These are phyloP conservation scores for Drosophila fulvimacula DNA, from an alignment of 2,888 invertebrate genomes.

Conservation along the genomic window DNA sequence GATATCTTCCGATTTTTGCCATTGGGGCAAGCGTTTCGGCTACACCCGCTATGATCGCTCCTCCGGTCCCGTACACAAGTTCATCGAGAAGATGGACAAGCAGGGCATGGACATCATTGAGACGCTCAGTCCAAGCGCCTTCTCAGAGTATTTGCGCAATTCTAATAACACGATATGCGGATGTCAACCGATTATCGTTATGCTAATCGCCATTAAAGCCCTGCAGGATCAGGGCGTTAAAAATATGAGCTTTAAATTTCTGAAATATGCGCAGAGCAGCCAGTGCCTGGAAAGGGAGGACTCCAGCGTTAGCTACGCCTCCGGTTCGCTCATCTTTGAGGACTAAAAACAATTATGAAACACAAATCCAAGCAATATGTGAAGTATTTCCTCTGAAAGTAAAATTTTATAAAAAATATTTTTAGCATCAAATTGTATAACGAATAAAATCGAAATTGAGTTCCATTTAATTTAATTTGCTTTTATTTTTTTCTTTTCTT, in stretches of 20 bases:
- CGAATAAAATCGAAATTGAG: conserved; percentile 43
- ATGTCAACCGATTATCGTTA: conserved; percentile 98
- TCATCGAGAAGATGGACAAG: conserved; percentile 96
- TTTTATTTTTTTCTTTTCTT: conserved; percentile 56
- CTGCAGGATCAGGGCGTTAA: conserved; percentile 87
- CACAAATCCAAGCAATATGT: background rate
- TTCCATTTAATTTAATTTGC: conserved; percentile 70
- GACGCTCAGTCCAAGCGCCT: conserved; percentile 93
- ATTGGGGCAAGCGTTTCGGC: conserved; percentile 97
- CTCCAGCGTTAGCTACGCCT: conserved; percentile 99
- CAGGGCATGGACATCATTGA: conserved; percentile 99
- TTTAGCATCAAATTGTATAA: conserved; percentile 64
- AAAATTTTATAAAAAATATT: conserved; percentile 33
- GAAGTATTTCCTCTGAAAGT: conserved; percentile 49
- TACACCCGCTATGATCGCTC: conserved; percentile 94
- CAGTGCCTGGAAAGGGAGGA: conserved; percentile 94
- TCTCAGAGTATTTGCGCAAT: conserved; percentile 96
- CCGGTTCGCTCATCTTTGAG: conserved; percentile 95
- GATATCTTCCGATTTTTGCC: conserved; percentile 99
- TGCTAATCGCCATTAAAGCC: conserved; percentile 88
- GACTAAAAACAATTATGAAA: conserved; percentile 82
- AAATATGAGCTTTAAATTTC: conserved; percentile 93
- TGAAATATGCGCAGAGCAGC: conserved; percentile 99
- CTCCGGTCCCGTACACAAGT: conserved; percentile 94
- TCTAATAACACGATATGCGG: conserved; percentile 99